These are phyloP conservation scores for Lepidonotus clava DNA, from an alignment of 2,888 invertebrate genomes.

Conservation along the genomic window DNA sequence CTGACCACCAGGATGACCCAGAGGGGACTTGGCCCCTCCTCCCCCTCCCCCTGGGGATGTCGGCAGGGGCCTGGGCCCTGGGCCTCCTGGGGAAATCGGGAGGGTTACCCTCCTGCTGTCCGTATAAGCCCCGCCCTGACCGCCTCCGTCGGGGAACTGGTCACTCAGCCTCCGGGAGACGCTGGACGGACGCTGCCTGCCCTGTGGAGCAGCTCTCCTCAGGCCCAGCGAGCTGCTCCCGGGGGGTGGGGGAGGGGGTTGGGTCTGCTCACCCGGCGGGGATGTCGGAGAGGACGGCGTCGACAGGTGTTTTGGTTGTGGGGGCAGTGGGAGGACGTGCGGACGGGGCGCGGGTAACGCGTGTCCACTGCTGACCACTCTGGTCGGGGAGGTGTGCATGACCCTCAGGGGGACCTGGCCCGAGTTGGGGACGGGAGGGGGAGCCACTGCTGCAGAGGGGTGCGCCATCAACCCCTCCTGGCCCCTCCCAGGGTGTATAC, in stretches of 20 bases:
- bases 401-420: not conserved
- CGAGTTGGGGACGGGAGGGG: not conserved
- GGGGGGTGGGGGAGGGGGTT: not conserved
- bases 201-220: not conserved
- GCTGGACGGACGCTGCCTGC: not conserved
- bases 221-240: conserved; percentile 6
- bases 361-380: not conserved
- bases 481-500: not conserved
- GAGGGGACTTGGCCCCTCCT: too few relatives aligned
- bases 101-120: too few relatives aligned
- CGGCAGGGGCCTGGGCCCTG: conserved; percentile 3
- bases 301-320: not conserved
- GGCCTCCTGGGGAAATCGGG: too few relatives aligned
- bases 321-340: not conserved
- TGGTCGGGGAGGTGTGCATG: not conserved
- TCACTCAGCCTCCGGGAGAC: not conserved
- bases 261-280: not conserved
- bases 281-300: not conserved
- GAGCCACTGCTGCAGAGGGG: not conserved
- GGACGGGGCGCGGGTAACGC: not conserved
- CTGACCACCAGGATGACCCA: too few relatives aligned
- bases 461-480: not conserved
- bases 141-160: too few relatives aligned
- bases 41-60: not conserved
- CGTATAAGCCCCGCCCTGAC: too few relatives aligned